Base-by-base conservation (phyloP, 1,140 invertebrate genomes). In the Zaprionus nigranus region DNA sequence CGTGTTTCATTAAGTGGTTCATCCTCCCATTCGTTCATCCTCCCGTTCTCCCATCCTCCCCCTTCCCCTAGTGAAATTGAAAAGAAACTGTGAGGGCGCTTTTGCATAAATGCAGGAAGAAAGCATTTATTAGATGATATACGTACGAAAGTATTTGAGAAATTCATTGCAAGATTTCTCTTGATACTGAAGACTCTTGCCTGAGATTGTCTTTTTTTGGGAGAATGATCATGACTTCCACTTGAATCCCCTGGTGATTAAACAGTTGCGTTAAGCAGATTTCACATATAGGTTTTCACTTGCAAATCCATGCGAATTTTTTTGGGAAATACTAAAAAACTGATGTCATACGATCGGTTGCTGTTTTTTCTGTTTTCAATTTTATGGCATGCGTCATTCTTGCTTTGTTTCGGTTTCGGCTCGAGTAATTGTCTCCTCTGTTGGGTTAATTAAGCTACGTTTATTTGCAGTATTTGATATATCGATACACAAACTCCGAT, bases 1-100 rank as follows among this genome's bases (percentile, higher is more conserved):
- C 84, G 84, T 87, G 84, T 87, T 85, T 70, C 85, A 84, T 78
- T 84, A 87, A 87, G 81, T 87, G 85, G 84, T 75, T 83, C 84
- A 87, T 87, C 84, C 84, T 90, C 46, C n/a, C 46, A 51, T 11
- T 51, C 20, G 20, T 3, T 51, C 17, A 24, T 51, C 46, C 46
- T 13, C 46, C 12, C 46, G 5, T 51, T 24, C 46, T 24, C 46
- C 40, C 6, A 43, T 43, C n/a, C 15, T n/a, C 40, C 5, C 40
- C 5, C 17, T 60, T 69, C 53, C 77, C 40, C 65, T 65, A 73
- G 51, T 60, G 40, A 38, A 34, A 61, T 59, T 66, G 67, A 85
- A 63, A 12, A 65, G 40, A 56, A 11, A 40, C 57, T 43, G 69
- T 43, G 69, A 13, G 54, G 49, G 67, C 68, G 59, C 56, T 51